phyloP scores from a whole-genome alignment of 2,113 vertebrate genomes.

The Synchiropus splendidus region DNA sequence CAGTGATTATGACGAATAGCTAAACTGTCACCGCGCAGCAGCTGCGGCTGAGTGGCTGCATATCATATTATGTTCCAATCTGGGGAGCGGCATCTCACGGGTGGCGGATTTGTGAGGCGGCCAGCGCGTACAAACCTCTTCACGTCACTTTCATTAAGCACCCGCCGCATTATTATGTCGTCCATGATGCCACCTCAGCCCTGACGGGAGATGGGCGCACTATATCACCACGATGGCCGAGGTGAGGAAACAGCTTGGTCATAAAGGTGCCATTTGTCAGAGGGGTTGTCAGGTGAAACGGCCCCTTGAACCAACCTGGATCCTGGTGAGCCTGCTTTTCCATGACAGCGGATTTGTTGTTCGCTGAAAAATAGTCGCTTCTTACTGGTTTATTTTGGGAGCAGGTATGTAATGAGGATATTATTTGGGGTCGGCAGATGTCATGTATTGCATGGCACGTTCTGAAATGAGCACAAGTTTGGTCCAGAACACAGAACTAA shows the following conservation, averaged over 20 bases:
- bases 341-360: too few relatives aligned
- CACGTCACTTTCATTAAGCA: constrained; percentile 14
- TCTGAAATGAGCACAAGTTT: too few relatives aligned
- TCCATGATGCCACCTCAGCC: constrained; percentile 2
- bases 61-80: constrained; percentile 30
- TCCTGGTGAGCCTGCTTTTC: too few relatives aligned
- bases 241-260: not conserved
- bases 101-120: constrained; percentile 10
- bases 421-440: too few relatives aligned
- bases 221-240: not conserved
- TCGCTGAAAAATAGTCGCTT: too few relatives aligned
- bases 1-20: constrained; percentile 49
- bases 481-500: too few relatives aligned
- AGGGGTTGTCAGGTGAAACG: constrained; percentile 1
- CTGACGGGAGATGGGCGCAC: constrained; percentile 2
- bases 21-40: constrained; percentile 24
- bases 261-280: constrained; percentile 11
- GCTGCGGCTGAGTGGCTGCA: constrained; percentile 21
- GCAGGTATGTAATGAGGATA: too few relatives aligned
- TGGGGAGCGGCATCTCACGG: constrained; percentile 15
- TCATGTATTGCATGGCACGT: too few relatives aligned
- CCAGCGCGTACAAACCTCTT: constrained; percentile 5
- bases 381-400: too few relatives aligned
- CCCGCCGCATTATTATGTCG: constrained; percentile 6
- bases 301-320: constrained; percentile 3